Percentiles rank a stretch among this genome's conserved stretches.
phyloP scores from a whole-genome alignment of 2,888 invertebrate species.

The Bombylius discolor region DNA sequence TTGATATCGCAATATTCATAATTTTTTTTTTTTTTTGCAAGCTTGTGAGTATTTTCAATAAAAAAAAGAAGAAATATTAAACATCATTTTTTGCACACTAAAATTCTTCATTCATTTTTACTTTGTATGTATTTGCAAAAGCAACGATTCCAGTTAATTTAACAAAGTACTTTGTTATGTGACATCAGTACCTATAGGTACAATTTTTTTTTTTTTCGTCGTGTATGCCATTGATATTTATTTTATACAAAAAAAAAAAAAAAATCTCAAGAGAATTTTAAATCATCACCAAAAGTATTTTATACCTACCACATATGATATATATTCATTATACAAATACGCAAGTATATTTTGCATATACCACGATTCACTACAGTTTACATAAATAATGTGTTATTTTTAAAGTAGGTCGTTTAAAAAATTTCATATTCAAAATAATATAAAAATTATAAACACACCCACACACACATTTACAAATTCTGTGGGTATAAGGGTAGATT shows the following conservation, averaged over 20 bases:
- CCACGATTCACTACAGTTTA: too few relatives aligned
- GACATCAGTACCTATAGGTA: not conserved
- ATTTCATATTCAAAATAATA: conserved; percentile 6
- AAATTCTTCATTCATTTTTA: not conserved
- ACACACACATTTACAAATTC: too few relatives aligned
- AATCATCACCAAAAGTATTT: conserved; percentile 6
- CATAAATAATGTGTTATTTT: not conserved
- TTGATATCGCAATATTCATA: not conserved
- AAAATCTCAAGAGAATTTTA: conserved; percentile 7
- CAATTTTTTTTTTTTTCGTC: too few relatives aligned
- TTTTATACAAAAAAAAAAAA: too few relatives aligned
- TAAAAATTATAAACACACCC: too few relatives aligned
- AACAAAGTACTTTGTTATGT: conserved; percentile 1
- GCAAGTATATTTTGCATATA: too few relatives aligned
- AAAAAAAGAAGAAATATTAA: not conserved
- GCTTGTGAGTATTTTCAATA: not conserved
- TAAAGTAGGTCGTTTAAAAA: conserved; percentile 3
- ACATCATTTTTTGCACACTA: not conserved
- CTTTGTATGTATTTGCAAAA: not conserved
- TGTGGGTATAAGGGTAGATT: too few relatives aligned
- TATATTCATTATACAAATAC: not conserved
- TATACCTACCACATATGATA: not conserved
- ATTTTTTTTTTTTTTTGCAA: not conserved
- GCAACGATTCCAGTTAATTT: conserved; percentile 6
- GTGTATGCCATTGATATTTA: too few relatives aligned